Evolutionary conservation across 2,888 invertebrate species (phyloP).

Genomic region (Clanis bilineata): DNA sequence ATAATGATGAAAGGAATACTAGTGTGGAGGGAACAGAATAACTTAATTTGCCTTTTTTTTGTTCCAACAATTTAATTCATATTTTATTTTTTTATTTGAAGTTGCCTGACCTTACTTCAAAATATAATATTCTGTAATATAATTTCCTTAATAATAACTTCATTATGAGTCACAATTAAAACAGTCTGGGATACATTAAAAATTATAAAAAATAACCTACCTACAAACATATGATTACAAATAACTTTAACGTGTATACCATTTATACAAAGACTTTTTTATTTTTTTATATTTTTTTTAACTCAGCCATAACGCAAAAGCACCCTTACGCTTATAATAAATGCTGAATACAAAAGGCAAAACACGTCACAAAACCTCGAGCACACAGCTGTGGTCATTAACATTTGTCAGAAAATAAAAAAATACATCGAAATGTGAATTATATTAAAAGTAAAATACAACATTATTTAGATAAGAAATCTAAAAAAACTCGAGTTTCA

Average conservation of each 20-base stretch:
- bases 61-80: too few species aligned
- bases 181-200: constrained; percentile 29
- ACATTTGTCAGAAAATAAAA: constrained; percentile 23
- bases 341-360: constrained; percentile 55
- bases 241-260: constrained; percentile 8
- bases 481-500: too few species aligned
- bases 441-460: too few species aligned
- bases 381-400: constrained; percentile 31
- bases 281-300: constrained; percentile 19
- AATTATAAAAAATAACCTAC: constrained; percentile 41
- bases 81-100: too few species aligned
- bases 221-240: constrained; percentile 37
- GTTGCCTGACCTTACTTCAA: not conserved
- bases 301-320: constrained; percentile 43
- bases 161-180: not conserved
- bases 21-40: not conserved
- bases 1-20: too few species aligned
- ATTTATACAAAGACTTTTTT: constrained; percentile 12
- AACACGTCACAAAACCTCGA: constrained; percentile 54
- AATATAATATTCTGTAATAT: not conserved
- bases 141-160: not conserved
- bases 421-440: constrained; percentile 16
- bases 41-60: too few species aligned
- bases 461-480: too few species aligned
- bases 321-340: constrained; percentile 49